Evolutionary conservation across 2,113 vertebrate species (phyloP).

Genomic region (Perca schrenkii): DNA sequence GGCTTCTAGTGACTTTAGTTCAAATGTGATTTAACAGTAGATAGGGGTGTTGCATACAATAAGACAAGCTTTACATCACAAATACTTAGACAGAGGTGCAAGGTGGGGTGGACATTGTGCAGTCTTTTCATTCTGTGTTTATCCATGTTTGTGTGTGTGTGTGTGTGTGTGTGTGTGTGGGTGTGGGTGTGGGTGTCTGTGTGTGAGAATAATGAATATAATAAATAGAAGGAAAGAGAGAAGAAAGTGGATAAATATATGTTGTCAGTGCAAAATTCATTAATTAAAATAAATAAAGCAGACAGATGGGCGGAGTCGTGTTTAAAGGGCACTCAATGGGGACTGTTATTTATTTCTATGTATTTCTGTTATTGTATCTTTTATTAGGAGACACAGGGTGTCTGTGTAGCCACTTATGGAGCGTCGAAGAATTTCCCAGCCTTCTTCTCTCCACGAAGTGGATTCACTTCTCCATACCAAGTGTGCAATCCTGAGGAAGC

Average conservation of each 20-base stretch:
- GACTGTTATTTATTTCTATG: background rate
- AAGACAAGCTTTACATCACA: background rate
- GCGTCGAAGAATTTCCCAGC: constrained; percentile 88
- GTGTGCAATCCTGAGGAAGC: constrained; percentile 87
- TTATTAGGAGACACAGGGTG: constrained; percentile 91
- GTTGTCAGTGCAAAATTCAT: background rate
- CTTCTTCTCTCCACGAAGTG: constrained; percentile 89
- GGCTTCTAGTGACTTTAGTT: background rate
- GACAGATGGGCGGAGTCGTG: background rate
- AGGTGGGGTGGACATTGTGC: background rate
- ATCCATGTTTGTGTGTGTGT: background rate
- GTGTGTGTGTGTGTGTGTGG: background rate
- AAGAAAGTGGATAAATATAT: background rate
- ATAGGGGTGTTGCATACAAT: too few relatives aligned
- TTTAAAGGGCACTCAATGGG: background rate
- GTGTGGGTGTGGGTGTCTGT: background rate
- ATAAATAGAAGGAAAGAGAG: background rate
- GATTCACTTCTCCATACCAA: constrained; percentile 86
- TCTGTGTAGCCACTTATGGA: constrained; percentile 91
- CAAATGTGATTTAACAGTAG: too few relatives aligned
- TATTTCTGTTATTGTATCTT: constrained; percentile 15
- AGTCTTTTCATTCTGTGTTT: background rate
- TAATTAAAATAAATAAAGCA: background rate
- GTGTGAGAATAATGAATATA: background rate
- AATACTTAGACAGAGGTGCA: too few relatives aligned